Conservation (phyloP, 1,140 invertebrate genomes). For the Physella acuta region DNA sequence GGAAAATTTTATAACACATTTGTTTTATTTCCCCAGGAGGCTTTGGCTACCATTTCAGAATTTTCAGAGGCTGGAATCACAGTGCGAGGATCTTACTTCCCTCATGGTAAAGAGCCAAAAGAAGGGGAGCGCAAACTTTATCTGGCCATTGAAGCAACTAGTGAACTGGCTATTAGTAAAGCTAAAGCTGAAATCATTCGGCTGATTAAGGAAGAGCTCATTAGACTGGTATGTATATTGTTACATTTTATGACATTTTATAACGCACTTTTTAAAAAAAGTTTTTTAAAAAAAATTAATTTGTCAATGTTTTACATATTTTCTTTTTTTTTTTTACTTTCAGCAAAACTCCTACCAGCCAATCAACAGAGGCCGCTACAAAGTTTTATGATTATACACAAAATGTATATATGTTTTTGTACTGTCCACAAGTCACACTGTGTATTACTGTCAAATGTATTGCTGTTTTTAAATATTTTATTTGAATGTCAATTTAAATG, state of each 20-base stretch:
- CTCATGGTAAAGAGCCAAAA: conserved; percentile 72
- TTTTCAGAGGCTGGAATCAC: conserved; percentile 99
- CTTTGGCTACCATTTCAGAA: conserved; percentile 95
- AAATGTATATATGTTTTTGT: neutral
- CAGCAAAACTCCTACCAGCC: conserved; percentile 75
- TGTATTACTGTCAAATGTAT: no score
- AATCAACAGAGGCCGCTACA: conserved; percentile 89
- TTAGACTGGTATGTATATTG: conserved; percentile 79
- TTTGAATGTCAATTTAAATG: no score
- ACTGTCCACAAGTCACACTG: no score
- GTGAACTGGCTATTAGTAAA: conserved; percentile 93
- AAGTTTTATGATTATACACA: conserved; percentile 76
- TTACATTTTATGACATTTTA: neutral
- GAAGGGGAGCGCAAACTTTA: conserved; percentile 97
- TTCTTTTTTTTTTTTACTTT: conserved; percentile 35
- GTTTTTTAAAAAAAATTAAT: no score
- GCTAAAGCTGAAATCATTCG: conserved; percentile 98
- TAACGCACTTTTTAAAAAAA: neutral
- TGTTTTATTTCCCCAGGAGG: no score
- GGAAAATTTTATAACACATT: neutral
- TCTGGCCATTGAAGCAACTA: conserved; percentile 97
- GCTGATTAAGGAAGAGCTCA: conserved; percentile 95
- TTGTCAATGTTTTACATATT: neutral
- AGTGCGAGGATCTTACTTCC: conserved; percentile 95
- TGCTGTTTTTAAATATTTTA: no score